Evolutionary conservation across 2,797 vertebrate species (phyloP).

Genomic region (Acanthurus tractus): DNA sequence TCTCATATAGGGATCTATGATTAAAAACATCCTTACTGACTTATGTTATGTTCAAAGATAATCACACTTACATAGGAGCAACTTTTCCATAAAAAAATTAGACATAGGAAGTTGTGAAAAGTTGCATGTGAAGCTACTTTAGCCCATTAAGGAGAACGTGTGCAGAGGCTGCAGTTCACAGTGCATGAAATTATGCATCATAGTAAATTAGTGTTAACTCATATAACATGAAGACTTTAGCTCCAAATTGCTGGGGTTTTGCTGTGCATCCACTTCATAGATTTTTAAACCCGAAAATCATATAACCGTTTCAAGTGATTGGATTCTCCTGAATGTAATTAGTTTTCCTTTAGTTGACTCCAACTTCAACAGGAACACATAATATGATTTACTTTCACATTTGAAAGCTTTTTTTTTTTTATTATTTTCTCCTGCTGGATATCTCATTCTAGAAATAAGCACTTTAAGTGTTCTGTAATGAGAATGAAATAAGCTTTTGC

Average conservation of each 20-base stretch:
- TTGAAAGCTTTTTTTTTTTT: background rate
- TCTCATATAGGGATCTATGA: conserved; percentile 26
- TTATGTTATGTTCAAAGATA: background rate
- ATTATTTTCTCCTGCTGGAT: conserved; percentile 14
- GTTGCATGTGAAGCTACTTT: conserved; percentile 22
- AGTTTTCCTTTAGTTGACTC: conserved; percentile 11
- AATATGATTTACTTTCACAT: conserved; percentile 16
- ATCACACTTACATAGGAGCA: conserved; percentile 13
- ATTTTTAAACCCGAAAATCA: conserved; percentile 23
- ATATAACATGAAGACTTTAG: conserved; percentile 7
- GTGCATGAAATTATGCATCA: background rate
- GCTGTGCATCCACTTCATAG: background rate
- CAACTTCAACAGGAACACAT: conserved; percentile 6
- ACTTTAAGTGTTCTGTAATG: conserved; percentile 24
- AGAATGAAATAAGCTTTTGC: conserved; percentile 5
- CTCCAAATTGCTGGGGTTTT: conserved; percentile 17
- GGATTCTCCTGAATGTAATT: conserved; percentile 23
- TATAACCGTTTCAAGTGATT: conserved; percentile 23
- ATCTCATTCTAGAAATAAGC: conserved; percentile 14
- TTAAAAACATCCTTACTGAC: conserved; percentile 43
- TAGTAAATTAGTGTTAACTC: conserved; percentile 2
- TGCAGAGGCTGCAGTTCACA: background rate
- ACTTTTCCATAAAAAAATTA: conserved; percentile 21
- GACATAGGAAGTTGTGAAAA: conserved; percentile 11
- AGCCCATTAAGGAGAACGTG: conserved; percentile 16